Base-by-base conservation (phyloP, 2,797 vertebrate species). In the Leucoraja ocellata region DNA sequence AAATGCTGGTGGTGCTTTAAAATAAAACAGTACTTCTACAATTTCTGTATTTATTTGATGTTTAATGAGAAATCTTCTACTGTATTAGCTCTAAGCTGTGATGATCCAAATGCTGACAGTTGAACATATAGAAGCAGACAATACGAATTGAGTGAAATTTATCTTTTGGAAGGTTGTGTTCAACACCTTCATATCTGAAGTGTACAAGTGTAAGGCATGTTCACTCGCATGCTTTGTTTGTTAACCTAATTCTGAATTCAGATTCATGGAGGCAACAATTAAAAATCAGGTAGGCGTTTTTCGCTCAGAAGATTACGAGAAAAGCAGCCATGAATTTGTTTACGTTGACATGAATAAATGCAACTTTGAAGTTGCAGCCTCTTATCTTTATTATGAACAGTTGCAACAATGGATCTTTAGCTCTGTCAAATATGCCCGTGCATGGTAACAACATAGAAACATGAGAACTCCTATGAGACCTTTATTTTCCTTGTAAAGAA, bases 171-270 rank as follows among this genome's bases (percentile, higher is more conserved):
- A 91, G 68, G 21, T 1, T 68, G 18, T 73, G 90, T 74, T 36
- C 39, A 36, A 13, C 36, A 23, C 21, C 68, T 91, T 39, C 39
- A 54, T 74, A 14, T 39, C 16, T 68, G 28, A 71, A 39, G 36
- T 39, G 36, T 13, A 74, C 11, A 74, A 74, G 18, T 74, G 36
- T 54, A 54, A 8, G 11, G 54, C 23, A 46, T 36, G 9, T 91
- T 21, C 11, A 18, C 16, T 90, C 28, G 2, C 5, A 28, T 68
- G 28, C 11, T 74, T 91, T 54, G 71, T 28, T 91, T 21, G 23
- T 91, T 28, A 23, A 74, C 39, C 90, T 91, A 91, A 74, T 36
- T 91, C 74, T 91, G 23, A 91, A 74, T 91, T 91, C 36, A 74
- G 8, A 25, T 10, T 18, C 25, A 23, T 39, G 68, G 21, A 11